Evolutionary conservation across 2,797 vertebrate species (phyloP), one percentile per base, ranked within the genome.

Genomic region (Echeneis naucrates): DNA sequence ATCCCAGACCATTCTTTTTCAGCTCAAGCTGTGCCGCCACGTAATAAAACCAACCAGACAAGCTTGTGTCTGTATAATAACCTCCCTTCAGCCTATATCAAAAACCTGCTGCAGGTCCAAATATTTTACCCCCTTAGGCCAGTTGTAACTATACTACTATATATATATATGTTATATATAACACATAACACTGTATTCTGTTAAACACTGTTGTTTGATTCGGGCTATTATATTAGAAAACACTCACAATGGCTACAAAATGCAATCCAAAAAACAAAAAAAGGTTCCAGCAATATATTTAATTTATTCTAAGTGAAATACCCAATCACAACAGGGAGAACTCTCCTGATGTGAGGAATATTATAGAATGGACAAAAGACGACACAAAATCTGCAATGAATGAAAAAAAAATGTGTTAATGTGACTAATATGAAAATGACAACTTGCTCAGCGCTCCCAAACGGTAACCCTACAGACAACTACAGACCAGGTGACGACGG

Each of bases 11-110:
- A 56, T 23, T 35, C 70, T 55, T 53, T 50, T 59, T 42, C n/a
- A 48, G 50, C 38, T 68, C 64, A 45, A 57, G 59, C 54, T 62
- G 59, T n/a, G 60, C 53, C 44, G 57, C 38, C 50, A 65, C 33
- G 47, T 69, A 72, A 50, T 50, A 68, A 73, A 74, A 72, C 55
- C 57, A 54, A 51, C 58, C 55, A 63, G 26, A 48, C 74, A 35
- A 33, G 64, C 37, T 21, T 13, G 35, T 44, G 11, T 45, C 47
- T 37, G 38, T 56, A 30, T 5, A 30, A n/a, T 32, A 7, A 2
- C 14, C n/a, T 35, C 55, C 12, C 13, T 33, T 12, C 52, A 6
- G 37, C 13, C 26, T 42, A 52, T 37, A 56, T 17, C 27, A 32
- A 12, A 23, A 7, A 50, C 11, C 11, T 26, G n/a, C 26, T 17